Conservation (phyloP, 2,797 vertebrate genomes). For the Gadopsis marmoratus region DNA sequence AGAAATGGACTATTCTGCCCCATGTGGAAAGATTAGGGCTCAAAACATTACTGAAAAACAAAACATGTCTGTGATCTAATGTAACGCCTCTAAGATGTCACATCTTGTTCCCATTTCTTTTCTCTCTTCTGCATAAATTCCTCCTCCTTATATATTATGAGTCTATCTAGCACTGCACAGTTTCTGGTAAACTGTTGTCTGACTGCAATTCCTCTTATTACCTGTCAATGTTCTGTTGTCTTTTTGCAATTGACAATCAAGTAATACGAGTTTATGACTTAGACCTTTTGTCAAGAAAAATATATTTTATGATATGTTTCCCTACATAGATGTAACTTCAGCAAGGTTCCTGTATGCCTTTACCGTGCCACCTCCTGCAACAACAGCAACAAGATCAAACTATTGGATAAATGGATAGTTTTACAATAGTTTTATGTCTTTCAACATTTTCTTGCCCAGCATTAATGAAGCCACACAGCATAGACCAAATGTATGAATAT, state of each 20-base stretch:
- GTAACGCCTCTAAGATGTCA: background rate
- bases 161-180: background rate
- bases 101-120: background rate
- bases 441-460: background rate
- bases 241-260: background rate
- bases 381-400: background rate
- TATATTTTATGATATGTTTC: background rate
- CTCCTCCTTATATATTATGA: background rate
- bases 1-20: background rate
- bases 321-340: background rate
- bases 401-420: background rate
- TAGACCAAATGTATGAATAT: background rate
- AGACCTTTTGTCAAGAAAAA: background rate
- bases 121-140: background rate
- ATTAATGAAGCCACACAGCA: background rate
- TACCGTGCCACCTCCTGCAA: background rate
- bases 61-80: background rate
- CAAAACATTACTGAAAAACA: background rate
- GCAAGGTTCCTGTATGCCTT: background rate
- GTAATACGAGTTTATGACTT: background rate
- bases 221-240: background rate
- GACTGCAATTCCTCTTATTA: background rate
- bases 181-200: background rate
- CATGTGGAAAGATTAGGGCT: conserved; percentile 13
- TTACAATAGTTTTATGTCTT: background rate